Percentiles rank a stretch among this genome's conserved stretches.
These are phyloP conservation scores for Callosobruchus maculatus DNA, from an alignment of 2,888 invertebrate species.

Conservation along the genomic window DNA sequence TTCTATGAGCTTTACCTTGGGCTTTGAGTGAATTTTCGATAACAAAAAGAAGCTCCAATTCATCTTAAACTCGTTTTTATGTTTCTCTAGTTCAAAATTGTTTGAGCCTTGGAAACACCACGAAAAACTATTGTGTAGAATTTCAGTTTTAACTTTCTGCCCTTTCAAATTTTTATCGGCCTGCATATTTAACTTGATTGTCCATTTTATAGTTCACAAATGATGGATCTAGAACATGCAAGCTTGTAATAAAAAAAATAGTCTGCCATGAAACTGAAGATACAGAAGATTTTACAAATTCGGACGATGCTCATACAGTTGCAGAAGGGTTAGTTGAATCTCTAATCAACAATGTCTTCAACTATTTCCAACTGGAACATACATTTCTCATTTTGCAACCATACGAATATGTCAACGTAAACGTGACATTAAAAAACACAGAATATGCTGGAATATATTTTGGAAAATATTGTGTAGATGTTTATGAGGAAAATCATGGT, in stretches of 20 bases:
- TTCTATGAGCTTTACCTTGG: too few species aligned
- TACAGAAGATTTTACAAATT: background rate
- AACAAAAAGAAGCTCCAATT: too few species aligned
- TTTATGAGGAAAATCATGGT: constrained; percentile 13
- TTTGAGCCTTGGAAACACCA: too few species aligned
- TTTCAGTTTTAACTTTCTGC: background rate
- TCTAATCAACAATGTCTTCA: background rate
- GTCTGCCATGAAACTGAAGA: background rate
- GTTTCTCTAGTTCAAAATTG: too few species aligned
- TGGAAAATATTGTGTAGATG: constrained; percentile 20
- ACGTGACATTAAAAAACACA: constrained; percentile 17
- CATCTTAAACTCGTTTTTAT: too few species aligned
- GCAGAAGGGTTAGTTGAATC: background rate
- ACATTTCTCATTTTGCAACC: background rate
- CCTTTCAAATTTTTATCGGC: too few species aligned
- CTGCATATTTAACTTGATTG: background rate
- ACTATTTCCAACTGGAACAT: background rate
- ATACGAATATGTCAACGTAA: background rate
- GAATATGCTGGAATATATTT: constrained; percentile 24
- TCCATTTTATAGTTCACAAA: constrained; percentile 17
- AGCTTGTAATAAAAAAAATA: background rate
- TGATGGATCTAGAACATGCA: constrained; percentile 12
- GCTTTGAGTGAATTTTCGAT: too few species aligned
- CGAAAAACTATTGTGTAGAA: too few species aligned
- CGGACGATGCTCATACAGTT: background rate